Evolutionary conservation across 2,888 invertebrate genomes (phyloP), one percentile per base, ranked within the genome.

Genomic region (Bedellia somnulentella): DNA sequence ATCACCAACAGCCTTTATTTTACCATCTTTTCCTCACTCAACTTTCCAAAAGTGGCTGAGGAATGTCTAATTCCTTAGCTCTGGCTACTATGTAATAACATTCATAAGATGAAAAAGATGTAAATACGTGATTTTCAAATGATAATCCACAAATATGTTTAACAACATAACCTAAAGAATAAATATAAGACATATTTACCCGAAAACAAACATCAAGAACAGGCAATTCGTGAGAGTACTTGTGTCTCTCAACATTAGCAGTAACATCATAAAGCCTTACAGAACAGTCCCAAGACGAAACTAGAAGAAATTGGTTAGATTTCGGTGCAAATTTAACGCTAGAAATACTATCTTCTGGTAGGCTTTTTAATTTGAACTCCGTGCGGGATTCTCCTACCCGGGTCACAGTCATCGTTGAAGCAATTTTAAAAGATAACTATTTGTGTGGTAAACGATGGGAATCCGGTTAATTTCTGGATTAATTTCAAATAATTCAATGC

Each of bases 211-310:
- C 86, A 62, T 97, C 95, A 32, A 99, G 76, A 9, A 99, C 93
- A 1, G 98, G 90, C 28, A 87, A 79, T 42, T 89, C 86, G 52
- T 96, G 95, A 36, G 78, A 80, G 61, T 94, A 97, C 67, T 93
- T 93, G 45, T 93, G 84, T 32, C 93, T 80, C 64, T 96, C 82
- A 37, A 82, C 83, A 59, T 97, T 95, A 31, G 87, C 84, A 31
- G 85, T 81, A 27, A 96, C 90, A 79, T 99, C 98, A 62, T 96
- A 98, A 23, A 99, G 78, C 30, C 97, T 82, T 11, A 99, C 93
- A 36, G 86, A 86, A 37, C 87, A 85, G 60, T 99, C 99, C 99
- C 99, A 99, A 2, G 97, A 95, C n/a, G 96, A 92, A 3, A 93
- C 93, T 30, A 97, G 79, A 18, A 99, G 76, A 61, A 91, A 93